Evolutionary conservation across 2,888 invertebrate genomes (phyloP).

Genomic region (Proisotoma minuta): DNA sequence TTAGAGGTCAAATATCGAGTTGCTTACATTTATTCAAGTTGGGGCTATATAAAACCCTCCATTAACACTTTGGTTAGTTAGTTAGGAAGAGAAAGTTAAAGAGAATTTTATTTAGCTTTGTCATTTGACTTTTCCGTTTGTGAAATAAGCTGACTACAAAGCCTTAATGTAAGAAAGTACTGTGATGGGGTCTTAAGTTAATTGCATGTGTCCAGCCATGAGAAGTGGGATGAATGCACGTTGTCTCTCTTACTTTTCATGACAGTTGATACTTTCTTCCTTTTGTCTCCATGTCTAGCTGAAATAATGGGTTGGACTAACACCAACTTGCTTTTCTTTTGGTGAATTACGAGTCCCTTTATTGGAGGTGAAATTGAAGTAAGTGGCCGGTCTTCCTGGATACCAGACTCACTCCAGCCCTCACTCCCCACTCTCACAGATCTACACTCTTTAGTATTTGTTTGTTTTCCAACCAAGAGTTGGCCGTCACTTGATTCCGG

Average conservation of each 20-base stretch:
- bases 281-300: slow-evolving; percentile 10
- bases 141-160: too few relatives aligned
- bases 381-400: neutral
- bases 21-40: too few relatives aligned
- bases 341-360: slow-evolving; percentile 44
- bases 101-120: too few relatives aligned
- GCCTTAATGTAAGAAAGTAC: too few relatives aligned
- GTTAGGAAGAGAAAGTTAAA: too few relatives aligned
- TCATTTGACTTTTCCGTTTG: too few relatives aligned
- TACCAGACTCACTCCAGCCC: neutral
- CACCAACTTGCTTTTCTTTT: neutral
- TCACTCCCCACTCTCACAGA: neutral
- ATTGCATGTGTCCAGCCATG: slow-evolving; percentile 1
- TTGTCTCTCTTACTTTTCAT: slow-evolving; percentile 17
- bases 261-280: slow-evolving; percentile 9
- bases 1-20: too few relatives aligned
- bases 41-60: too few relatives aligned
- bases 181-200: slow-evolving; percentile 6
- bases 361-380: slow-evolving; percentile 42
- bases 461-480: neutral
- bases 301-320: slow-evolving; percentile 36
- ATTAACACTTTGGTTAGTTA: too few relatives aligned
- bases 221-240: neutral
- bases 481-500: too few relatives aligned
- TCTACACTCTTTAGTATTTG: neutral